Evolutionary conservation across 2,113 vertebrate species (phyloP).

Genomic region (Daboia siamensis): DNA sequence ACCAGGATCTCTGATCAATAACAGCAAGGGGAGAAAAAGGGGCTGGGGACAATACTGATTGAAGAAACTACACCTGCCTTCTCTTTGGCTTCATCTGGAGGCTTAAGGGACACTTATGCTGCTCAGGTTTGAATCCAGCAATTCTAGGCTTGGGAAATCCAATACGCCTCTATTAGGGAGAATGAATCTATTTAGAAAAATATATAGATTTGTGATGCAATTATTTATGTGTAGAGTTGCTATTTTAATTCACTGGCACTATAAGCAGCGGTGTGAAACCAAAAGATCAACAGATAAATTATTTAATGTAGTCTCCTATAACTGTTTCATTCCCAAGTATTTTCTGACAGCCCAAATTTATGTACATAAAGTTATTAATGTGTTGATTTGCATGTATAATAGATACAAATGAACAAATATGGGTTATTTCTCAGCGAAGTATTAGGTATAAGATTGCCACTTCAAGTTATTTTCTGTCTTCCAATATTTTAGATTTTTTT

Average conservation of each 20-base stretch:
- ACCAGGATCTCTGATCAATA: neutral
- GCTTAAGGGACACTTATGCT: neutral
- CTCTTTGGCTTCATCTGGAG: neutral
- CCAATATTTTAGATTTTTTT: neutral
- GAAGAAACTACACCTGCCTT: neutral
- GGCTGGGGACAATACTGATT: neutral
- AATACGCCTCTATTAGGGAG: neutral
- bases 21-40: neutral
- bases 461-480: neutral
- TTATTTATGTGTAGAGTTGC: neutral
- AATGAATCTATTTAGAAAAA: neutral
- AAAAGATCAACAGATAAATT: neutral
- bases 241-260: neutral
- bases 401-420: neutral
- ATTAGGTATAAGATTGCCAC: neutral
- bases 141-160: neutral
- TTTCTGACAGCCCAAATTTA: neutral
- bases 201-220: neutral
- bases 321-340: neutral
- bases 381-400: neutral
- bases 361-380: neutral
- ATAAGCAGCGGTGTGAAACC: neutral
- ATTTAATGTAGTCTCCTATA: neutral
- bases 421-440: neutral
- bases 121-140: neutral